A percentile compares a stretch with the other conserved stretches of the same genome.
phyloP scores from a whole-genome alignment of 2,113 vertebrate genomes.

The Dromiciops gliroides region DNA sequence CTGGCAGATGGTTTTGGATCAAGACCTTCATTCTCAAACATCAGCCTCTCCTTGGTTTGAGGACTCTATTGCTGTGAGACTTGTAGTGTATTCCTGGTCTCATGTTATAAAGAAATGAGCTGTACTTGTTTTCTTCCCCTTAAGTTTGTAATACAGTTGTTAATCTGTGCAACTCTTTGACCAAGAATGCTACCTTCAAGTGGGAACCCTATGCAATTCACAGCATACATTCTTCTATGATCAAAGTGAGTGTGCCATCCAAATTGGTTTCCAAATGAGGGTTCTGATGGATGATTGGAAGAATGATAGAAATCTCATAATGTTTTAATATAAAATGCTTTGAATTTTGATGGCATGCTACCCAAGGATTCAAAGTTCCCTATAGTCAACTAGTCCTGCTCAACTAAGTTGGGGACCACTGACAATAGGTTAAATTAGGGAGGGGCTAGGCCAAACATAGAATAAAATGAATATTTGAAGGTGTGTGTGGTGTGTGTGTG shows the following conservation, averaged over 20 bases:
- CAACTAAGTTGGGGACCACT: neutral
- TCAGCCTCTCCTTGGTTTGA: neutral
- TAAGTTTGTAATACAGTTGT: neutral
- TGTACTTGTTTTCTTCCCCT: neutral
- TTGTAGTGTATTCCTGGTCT: neutral
- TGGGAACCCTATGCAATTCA: neutral
- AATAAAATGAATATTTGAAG: neutral
- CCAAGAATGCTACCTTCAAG: neutral
- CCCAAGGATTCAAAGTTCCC: slow-evolving; percentile 2
- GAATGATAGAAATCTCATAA: neutral
- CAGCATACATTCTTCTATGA: neutral
- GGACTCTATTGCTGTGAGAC: slow-evolving; percentile 12
- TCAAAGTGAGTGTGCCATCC: neutral
- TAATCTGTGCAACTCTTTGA: neutral
- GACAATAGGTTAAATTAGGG: neutral
- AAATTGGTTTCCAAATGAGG: neutral
- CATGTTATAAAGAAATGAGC: slow-evolving; percentile 2
- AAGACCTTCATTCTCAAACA: neutral
- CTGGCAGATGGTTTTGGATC: neutral
- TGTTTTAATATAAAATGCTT: slow-evolving; percentile 5
- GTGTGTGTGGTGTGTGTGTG: neutral
- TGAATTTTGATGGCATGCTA: neutral
- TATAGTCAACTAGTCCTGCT: neutral
- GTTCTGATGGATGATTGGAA: slow-evolving; percentile 12
- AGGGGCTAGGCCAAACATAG: neutral